Evolutionary conservation across 2,888 invertebrate genomes (phyloP), one percentile per base, ranked within the genome.

Genomic region (Oscheius sp.): DNA sequence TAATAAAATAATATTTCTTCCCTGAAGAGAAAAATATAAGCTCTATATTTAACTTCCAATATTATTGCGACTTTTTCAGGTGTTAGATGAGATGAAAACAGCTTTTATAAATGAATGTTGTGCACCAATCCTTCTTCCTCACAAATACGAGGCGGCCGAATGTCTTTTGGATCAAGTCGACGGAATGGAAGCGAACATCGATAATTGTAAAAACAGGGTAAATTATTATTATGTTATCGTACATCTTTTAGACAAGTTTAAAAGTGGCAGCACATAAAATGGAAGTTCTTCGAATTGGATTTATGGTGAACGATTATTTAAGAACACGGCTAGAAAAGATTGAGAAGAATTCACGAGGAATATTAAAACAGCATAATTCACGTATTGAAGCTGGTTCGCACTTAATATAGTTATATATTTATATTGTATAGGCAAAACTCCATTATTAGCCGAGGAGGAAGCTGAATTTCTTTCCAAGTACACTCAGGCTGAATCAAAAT

Each of bases 301-400:
- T 75, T 54, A 47, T 82, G 24, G 75, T 80, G 8, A 81, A 81
- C 36, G 77, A 79, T 32, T 82, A 82, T 62, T 26, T 81, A 5
- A 54, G 76, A 61, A 66, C 67, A n/a, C 69, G 77, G 0, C 64
- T 82, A 6, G 50, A 47, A 24, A 82, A 82, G 54, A 82, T 82
- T 30, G 82, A 82, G 38, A 17, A 49, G 44, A 78, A 82, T 63
- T 69, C 78, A n/a, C 70, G 70, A 30, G 47, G 61, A 14, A 44
- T 66, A 9, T 51, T 82, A 20, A 64, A 65, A 6, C 67, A 76
- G 36, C 79, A 82, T 49, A 56, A 69, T n/a, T 59, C 68, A 20
- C 64, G 80, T 14, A 17, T 41, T 1, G 49, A 62, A 3, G 69
- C 70, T 41, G 59, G 67, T 22, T 9, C 6, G 28, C 30, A 2